Percentiles rank a stretch among this genome's conserved stretches.
Conservation (phyloP, 2,797 vertebrate species). For the Phoebastria nigripes region DNA sequence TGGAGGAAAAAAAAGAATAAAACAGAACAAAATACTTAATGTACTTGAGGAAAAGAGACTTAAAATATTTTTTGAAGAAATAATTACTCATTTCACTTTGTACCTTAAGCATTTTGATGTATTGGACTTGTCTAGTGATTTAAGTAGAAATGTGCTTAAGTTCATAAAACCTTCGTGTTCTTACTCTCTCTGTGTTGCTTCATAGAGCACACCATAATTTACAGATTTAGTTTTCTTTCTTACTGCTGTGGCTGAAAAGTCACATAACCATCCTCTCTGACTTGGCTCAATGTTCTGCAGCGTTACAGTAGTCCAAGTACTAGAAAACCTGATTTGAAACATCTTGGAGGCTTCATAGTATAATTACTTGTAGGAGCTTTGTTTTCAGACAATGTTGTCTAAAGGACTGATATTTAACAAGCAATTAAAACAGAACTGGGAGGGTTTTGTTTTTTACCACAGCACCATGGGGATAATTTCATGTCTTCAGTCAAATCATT, state of each 20-base stretch:
- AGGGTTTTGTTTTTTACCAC: background rate
- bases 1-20: background rate
- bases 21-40: background rate
- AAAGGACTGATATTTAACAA: background rate
- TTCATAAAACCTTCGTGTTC: background rate
- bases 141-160: background rate
- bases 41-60: background rate
- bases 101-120: background rate
- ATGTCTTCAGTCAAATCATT: background rate
- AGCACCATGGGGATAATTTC: background rate
- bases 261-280: slow-evolving; percentile 71
- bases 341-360: slow-evolving; percentile 47
- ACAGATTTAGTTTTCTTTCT: slow-evolving; percentile 37
- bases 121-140: background rate
- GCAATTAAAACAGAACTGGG: background rate
- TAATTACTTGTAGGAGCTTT: background rate
- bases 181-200: background rate
- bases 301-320: slow-evolving; percentile 78
- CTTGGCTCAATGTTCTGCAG: slow-evolving; percentile 77
- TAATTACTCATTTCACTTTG: background rate
- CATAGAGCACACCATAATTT: slow-evolving; percentile 28
- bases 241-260: slow-evolving; percentile 14
- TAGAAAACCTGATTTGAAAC: slow-evolving; percentile 78
- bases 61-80: background rate
- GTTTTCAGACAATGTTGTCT: background rate